phyloP scores from a whole-genome alignment of 2,888 invertebrate genomes.

The Criorhina ranunculi region DNA sequence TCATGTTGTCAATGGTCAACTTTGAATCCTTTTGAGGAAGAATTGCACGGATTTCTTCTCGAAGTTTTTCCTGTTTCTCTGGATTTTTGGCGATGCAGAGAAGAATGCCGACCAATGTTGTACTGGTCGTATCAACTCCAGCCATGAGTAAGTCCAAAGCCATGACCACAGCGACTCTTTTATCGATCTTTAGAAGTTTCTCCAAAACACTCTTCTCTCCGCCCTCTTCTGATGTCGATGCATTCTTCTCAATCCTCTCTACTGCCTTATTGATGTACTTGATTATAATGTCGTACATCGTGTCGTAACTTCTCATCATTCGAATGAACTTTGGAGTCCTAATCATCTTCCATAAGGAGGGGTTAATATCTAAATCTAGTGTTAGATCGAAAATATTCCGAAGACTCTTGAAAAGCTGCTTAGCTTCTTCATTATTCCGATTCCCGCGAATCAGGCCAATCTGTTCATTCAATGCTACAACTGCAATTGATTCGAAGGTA shows the following conservation, averaged over 20 bases:
- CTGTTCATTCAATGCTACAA: constrained; percentile 81
- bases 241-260: constrained; percentile 78
- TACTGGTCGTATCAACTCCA: constrained; percentile 88
- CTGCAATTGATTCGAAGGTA: constrained; percentile 85
- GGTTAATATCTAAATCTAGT: constrained; percentile 78
- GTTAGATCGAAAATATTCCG: constrained; percentile 59
- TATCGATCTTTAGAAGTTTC: constrained; percentile 87
- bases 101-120: constrained; percentile 86
- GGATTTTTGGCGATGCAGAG: constrained; percentile 88
- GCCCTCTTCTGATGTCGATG: background rate
- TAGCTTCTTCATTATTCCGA: constrained; percentile 64
- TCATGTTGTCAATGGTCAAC: constrained; percentile 83
- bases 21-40: constrained; percentile 82
- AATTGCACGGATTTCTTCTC: constrained; percentile 85
- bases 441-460: constrained; percentile 77
- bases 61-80: constrained; percentile 87
- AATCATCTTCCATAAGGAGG: constrained; percentile 78
- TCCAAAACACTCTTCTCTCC: constrained; percentile 87
- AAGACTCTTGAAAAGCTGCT: constrained; percentile 64
- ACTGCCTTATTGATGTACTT: constrained; percentile 83
- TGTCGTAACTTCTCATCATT: constrained; percentile 79
- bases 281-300: constrained; percentile 78
- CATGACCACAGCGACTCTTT: constrained; percentile 88
- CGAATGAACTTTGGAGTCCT: constrained; percentile 78
- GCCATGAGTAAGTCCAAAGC: constrained; percentile 89